These are phyloP conservation scores for Oxyscelio sp. DNA, from an alignment of 2,888 invertebrate species.

Conservation along the genomic window DNA sequence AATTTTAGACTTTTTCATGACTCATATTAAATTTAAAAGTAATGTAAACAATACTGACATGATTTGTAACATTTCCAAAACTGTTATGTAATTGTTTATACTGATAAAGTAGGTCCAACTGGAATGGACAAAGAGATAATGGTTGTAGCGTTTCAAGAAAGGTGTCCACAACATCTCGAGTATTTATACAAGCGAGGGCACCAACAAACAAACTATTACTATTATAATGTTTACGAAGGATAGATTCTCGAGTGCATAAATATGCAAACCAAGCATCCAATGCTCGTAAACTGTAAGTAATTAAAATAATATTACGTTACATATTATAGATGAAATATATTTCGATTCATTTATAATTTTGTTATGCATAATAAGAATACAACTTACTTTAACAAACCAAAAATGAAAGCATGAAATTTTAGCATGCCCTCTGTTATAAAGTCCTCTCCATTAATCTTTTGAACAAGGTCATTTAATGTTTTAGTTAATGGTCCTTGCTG, in stretches of 20 bases:
- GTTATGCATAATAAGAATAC: too few relatives aligned
- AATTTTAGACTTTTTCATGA: too few relatives aligned
- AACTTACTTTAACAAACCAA: constrained; percentile 95
- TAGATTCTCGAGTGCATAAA: constrained; percentile 94
- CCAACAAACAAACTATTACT: constrained; percentile 92
- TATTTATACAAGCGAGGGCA: constrained; percentile 89
- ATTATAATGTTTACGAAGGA: constrained; percentile 94
- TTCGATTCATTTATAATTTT: too few relatives aligned
- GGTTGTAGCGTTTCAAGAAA: constrained; percentile 94
- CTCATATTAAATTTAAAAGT: too few relatives aligned
- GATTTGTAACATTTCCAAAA: constrained; percentile 92
- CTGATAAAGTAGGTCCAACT: constrained; percentile 94
- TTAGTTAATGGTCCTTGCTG: constrained; percentile 96
- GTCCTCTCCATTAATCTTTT: constrained; percentile 95
- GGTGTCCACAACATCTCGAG: constrained; percentile 91
- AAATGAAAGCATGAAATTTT: constrained; percentile 96
- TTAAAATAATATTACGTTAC: too few relatives aligned
- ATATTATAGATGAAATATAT: too few relatives aligned
- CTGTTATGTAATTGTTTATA: constrained; percentile 93
- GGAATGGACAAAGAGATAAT: constrained; percentile 93
- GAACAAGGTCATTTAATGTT: constrained; percentile 94
- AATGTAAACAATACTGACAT: constrained; percentile 84
- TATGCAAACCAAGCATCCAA: constrained; percentile 97
- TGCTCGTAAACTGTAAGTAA: constrained; percentile 92
- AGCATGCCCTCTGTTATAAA: constrained; percentile 94